phyloP scores from a whole-genome alignment of 2,888 invertebrate species.

The Germaria angustata region DNA sequence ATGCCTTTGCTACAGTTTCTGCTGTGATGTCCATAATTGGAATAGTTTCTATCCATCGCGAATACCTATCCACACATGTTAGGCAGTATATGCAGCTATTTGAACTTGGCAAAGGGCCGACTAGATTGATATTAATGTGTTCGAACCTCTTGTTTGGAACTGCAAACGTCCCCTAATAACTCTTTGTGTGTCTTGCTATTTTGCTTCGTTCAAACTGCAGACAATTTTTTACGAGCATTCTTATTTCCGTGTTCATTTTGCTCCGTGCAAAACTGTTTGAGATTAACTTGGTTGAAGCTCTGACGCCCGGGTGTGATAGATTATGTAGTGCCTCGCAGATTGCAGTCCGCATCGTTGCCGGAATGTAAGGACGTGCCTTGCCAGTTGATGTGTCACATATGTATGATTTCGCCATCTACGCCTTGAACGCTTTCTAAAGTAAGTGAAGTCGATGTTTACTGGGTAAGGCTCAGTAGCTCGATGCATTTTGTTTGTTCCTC shows the following conservation, averaged over 20 bases:
- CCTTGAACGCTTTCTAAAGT: too few species aligned
- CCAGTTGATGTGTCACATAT: neutral
- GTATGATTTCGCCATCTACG: too few species aligned
- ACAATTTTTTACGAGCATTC: slow-evolving; percentile 14
- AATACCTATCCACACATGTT: slow-evolving; percentile 26
- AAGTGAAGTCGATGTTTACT: neutral
- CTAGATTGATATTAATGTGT: neutral
- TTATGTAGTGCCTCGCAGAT: slow-evolving; percentile 1
- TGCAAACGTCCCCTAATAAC: neutral
- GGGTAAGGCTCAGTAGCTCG: neutral
- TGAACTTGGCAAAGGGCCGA: neutral
- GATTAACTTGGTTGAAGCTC: slow-evolving; percentile 22
- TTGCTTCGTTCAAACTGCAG: slow-evolving; percentile 29
- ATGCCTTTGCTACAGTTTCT: too few species aligned
- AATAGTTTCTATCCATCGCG: neutral
- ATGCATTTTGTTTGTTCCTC: slow-evolving; percentile 5
- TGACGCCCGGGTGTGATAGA: neutral
- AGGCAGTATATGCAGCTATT: neutral
- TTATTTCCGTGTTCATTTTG: slow-evolving; percentile 19
- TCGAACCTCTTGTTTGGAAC: slow-evolving; percentile 28
- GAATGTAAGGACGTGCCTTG: neutral
- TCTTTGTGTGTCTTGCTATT: slow-evolving; percentile 10
- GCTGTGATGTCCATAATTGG: too few species aligned
- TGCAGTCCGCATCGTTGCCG: neutral
- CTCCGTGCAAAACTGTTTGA: slow-evolving; percentile 28